Percentiles rank a stretch among this genome's conserved stretches.
These are phyloP conservation scores for Allolobophora icterica DNA, from an alignment of 2,888 invertebrate species.

Conservation along the genomic window DNA sequence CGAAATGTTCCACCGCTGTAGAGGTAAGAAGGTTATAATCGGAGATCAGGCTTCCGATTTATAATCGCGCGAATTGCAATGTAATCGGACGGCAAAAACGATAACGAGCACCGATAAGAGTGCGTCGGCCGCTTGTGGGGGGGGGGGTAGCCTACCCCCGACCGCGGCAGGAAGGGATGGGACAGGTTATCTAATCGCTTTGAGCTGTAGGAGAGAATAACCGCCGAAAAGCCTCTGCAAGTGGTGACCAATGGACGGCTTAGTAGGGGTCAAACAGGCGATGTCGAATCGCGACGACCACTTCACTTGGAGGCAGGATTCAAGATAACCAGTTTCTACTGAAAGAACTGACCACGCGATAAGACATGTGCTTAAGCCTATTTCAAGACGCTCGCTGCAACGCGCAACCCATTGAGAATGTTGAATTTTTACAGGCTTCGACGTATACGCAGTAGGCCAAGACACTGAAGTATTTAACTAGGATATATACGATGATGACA, in stretches of 20 bases:
- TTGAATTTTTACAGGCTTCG: background rate
- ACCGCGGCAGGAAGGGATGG: background rate
- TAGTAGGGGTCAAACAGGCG: background rate
- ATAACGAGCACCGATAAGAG: background rate
- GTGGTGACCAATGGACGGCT: conserved; percentile 2
- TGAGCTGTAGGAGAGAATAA: background rate
- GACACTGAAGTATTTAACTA: too few species aligned
- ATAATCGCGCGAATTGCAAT: background rate
- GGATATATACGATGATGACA: too few species aligned
- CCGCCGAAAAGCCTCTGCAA: background rate
- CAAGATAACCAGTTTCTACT: background rate
- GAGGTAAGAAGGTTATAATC: background rate
- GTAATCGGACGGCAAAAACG: background rate
- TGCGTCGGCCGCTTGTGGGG: background rate
- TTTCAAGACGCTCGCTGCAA: background rate
- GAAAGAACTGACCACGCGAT: background rate
- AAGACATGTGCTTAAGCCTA: background rate
- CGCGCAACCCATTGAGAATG: background rate
- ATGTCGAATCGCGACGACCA: background rate
- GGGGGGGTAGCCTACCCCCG: background rate
- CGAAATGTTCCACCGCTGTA: background rate
- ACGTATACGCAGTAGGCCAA: too few species aligned
- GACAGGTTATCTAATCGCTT: background rate
- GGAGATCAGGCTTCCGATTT: background rate
- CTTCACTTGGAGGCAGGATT: background rate